These are phyloP conservation scores for Achlya flavicornis DNA, from an alignment of 2,888 invertebrate genomes.

Conservation along the genomic window DNA sequence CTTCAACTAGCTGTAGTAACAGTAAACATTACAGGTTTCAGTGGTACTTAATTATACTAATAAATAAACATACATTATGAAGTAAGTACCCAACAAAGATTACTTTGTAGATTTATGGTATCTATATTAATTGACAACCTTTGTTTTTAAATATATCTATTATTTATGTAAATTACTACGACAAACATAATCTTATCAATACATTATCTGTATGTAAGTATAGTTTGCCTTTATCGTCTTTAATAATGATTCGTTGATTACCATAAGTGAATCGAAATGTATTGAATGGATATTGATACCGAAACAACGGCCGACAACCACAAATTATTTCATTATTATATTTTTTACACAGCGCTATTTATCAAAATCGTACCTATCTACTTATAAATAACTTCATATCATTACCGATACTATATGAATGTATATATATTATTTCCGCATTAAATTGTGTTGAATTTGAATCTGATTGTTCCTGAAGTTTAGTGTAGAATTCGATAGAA, in stretches of 20 bases:
- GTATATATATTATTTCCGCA: slow-evolving; percentile 5
- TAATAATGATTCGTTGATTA: slow-evolving; percentile 5
- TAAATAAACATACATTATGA: not conserved
- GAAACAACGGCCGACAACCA: not conserved
- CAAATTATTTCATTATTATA: not conserved
- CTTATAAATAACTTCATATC: not conserved
- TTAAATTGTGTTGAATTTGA: not conserved
- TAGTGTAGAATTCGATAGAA: not conserved
- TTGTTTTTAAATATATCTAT: not conserved
- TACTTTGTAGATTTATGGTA: too few species aligned
- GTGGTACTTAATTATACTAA: not conserved
- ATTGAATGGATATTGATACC: slow-evolving; percentile 14
- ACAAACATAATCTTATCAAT: not conserved
- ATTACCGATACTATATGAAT: not conserved
- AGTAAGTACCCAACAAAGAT: not conserved
- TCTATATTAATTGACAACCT: not conserved
- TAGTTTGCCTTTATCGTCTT: not conserved
- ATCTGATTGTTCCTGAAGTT: not conserved
- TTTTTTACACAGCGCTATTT: not conserved
- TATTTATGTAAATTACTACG: not conserved
- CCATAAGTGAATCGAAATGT: slow-evolving; percentile 25
- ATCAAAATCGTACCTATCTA: not conserved
- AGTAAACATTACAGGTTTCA: not conserved
- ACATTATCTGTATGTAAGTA: not conserved
- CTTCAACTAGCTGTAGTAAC: not conserved